phyloP scores from a whole-genome alignment of 2,888 invertebrate species.

The Parnassius smintheus region DNA sequence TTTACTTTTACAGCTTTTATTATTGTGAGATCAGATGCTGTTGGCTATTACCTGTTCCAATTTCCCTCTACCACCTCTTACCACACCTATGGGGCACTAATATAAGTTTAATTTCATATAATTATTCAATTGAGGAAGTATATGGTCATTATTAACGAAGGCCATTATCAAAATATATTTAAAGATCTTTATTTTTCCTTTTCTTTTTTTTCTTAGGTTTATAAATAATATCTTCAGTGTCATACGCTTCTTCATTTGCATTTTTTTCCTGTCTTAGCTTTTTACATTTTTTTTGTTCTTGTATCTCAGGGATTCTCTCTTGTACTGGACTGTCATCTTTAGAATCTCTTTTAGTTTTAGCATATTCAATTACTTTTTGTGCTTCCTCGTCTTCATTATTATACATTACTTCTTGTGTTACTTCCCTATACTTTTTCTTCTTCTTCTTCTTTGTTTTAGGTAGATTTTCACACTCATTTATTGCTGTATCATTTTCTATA shows the following conservation, averaged over 20 bases:
- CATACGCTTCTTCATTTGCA: constrained; percentile 21
- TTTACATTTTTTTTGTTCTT: constrained; percentile 27
- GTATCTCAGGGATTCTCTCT: background rate
- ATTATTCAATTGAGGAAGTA: too few species aligned
- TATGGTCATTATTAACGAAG: too few species aligned
- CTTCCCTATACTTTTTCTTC: constrained; percentile 30
- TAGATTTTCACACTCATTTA: background rate
- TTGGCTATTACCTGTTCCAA: too few species aligned
- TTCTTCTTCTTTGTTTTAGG: constrained; percentile 29
- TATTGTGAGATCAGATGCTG: too few species aligned
- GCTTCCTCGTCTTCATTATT: constrained; percentile 24
- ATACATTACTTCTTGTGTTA: constrained; percentile 5
- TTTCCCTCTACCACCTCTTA: too few species aligned
- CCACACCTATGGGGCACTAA: too few species aligned
- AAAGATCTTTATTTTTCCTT: constrained; percentile 50
- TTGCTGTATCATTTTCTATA: constrained; percentile 3
- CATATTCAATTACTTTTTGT: constrained; percentile 26
- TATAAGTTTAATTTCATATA: too few species aligned
- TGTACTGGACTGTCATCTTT: constrained; percentile 27
- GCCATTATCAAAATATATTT: background rate
- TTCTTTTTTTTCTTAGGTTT: constrained; percentile 64
- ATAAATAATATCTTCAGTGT: constrained; percentile 38
- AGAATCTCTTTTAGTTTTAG: constrained; percentile 40
- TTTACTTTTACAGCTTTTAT: too few species aligned
- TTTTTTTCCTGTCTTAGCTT: constrained; percentile 31